Base-by-base conservation (phyloP, 2,797 vertebrate genomes). In the Serranus cabrilla region DNA sequence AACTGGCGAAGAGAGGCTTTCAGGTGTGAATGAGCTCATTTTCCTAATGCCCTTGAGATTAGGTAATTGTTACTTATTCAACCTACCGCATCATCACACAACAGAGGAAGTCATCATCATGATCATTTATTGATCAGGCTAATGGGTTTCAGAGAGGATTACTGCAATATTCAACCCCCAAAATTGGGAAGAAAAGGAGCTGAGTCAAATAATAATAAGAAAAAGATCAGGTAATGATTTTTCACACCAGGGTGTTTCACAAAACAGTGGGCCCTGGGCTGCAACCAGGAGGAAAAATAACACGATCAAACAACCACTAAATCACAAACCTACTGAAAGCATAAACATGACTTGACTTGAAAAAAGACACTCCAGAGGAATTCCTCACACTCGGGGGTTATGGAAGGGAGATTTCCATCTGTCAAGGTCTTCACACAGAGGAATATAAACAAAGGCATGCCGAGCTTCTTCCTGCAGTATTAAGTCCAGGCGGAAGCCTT, bases 331-430 rank as follows among this genome's bases (percentile, higher is more conserved):
- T 25, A 23, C 50, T 65, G 11, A 51, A 63, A 72, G 52, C 43
- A 51, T 59, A 72, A 88, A 89, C 79, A 80, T 54, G 71, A 85
- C 59, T 66, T 21, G 46, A 83, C 74, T 75, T 76, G 60, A 76
- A 68, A n/a, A 76, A 70, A 55, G 58, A 65, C 40, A n/a, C 68
- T 45, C 9, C 5, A 8, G 50, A 71, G 75, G 71, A 75, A 73
- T 83, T 43, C 46, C 68, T 70, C 45, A 43, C 57, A 46, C 34
- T 60, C 21, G 2, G 37, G 18, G 42, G 4, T 2, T 39, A 47
- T 66, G 12, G 16, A 70, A 40, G 13, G 10, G 52, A 59, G 39
- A 39, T 37, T 54, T 71, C 54, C 73, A 81, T 80, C 65, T 43
- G 56, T 75, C 64, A 18, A 25, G 2, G 58, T 40, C 31, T 65